Evolutionary conservation across 2,797 vertebrate species (phyloP).

Genomic region (Scolopax rusticola): DNA sequence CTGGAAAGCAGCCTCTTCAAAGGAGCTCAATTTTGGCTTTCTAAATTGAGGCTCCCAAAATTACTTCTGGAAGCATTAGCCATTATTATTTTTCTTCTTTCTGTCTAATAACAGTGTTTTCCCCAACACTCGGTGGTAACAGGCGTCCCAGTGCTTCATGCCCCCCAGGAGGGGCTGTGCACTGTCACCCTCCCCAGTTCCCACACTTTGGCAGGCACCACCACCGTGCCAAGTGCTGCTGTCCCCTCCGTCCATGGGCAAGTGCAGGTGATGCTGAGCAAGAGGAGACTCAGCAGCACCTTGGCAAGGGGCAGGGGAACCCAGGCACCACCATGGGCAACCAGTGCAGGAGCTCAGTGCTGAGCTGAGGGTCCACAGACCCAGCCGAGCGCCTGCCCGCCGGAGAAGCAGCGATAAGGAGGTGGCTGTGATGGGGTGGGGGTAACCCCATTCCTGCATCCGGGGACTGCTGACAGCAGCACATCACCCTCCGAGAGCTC

Average conservation of each 20-base stretch:
- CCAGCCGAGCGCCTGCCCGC: accelerated
- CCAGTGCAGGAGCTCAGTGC: accelerated
- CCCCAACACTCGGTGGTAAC: accelerated
- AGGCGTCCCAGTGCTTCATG: accelerated
- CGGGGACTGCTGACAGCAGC: background rate
- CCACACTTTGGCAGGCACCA: background rate
- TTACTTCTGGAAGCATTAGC: conserved; percentile 31
- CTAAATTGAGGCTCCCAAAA: conserved; percentile 1
- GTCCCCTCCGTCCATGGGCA: accelerated
- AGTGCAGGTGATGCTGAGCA: accelerated
- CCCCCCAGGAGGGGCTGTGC: accelerated
- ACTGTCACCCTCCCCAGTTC: background rate
- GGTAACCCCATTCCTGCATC: accelerated
- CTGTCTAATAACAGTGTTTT: background rate
- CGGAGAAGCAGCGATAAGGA: background rate
- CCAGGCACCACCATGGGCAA: background rate
- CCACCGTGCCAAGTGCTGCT: accelerated
- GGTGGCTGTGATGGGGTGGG: background rate
- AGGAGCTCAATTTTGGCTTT: conserved; percentile 33
- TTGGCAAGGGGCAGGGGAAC: background rate
- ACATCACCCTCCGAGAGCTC: background rate
- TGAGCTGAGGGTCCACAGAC: accelerated
- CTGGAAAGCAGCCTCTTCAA: conserved; percentile 44
- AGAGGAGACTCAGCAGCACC: background rate
- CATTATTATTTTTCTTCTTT: conserved; percentile 22